phyloP scores from a whole-genome alignment of 2,888 invertebrate species.

The Luperina nickerlii region DNA sequence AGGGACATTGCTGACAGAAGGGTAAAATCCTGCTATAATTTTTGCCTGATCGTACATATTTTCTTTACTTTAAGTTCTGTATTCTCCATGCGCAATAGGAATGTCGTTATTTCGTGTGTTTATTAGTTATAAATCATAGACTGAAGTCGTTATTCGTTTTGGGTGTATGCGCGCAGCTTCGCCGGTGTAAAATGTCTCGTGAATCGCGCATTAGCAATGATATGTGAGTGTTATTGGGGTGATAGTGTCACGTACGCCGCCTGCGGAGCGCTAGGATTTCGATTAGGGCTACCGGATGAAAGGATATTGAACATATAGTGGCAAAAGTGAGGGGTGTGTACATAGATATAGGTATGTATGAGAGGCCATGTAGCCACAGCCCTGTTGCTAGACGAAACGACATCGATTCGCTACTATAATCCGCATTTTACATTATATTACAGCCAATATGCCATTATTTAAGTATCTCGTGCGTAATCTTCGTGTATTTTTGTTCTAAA shows the following conservation, averaged over 20 bases:
- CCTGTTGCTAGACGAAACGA: slow-evolving; percentile 83
- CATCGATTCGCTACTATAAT: slow-evolving; percentile 81
- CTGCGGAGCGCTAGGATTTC: slow-evolving; percentile 50
- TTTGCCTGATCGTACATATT: slow-evolving; percentile 71
- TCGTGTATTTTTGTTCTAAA: slow-evolving; percentile 49
- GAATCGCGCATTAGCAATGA: slow-evolving; percentile 71
- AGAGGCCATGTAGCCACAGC: slow-evolving; percentile 78
- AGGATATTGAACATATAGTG: slow-evolving; percentile 70
- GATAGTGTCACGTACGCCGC: slow-evolving; percentile 68
- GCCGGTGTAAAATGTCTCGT: slow-evolving; percentile 74
- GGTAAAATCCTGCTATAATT: slow-evolving; percentile 86
- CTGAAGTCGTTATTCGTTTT: slow-evolving; percentile 51
- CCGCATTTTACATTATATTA: slow-evolving; percentile 60
- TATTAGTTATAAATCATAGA: slow-evolving; percentile 38
- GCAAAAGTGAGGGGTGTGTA: slow-evolving; percentile 68
- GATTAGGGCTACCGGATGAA: slow-evolving; percentile 53
- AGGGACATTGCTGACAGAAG: slow-evolving; percentile 88
- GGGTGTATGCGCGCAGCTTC: slow-evolving; percentile 75
- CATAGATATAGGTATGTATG: slow-evolving; percentile 69
- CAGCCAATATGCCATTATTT: slow-evolving; percentile 48
- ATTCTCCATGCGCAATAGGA: slow-evolving; percentile 54
- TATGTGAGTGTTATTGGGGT: slow-evolving; percentile 69
- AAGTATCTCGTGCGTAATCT: slow-evolving; percentile 31
- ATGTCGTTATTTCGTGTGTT: slow-evolving; percentile 30
- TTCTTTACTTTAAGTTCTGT: slow-evolving; percentile 63